Evolutionary conservation across 2,888 invertebrate species (phyloP).

Genomic region (Bimastos eiseni): DNA sequence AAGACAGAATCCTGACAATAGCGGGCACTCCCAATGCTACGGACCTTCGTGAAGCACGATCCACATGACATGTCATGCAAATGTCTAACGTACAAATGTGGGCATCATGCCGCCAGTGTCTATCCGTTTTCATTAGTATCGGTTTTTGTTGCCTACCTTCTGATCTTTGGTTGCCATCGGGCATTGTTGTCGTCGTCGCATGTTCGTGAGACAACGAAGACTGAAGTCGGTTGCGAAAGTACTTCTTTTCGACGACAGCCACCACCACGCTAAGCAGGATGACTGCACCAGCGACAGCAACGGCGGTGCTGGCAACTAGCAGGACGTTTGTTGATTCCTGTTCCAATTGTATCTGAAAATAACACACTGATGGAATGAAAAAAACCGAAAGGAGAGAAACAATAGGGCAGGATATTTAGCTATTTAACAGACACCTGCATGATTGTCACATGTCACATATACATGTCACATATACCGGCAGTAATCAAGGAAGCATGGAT

Average conservation of each 20-base stretch:
- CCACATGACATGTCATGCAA: not conserved
- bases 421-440: not conserved
- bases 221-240: constrained; percentile 1
- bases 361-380: not conserved
- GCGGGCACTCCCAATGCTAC: not conserved
- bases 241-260: not conserved
- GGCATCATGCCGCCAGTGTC: not conserved
- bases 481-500: too few species aligned
- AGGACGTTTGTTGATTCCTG: not conserved
- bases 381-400: not conserved
- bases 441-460: not conserved
- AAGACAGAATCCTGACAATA: not conserved
- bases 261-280: not conserved
- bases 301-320: not conserved
- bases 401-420: not conserved
- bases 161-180: not conserved
- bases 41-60: not conserved
- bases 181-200: not conserved
- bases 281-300: not conserved
- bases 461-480: too few species aligned
- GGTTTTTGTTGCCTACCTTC: not conserved
- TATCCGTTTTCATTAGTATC: not conserved
- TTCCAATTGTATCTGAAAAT: not conserved
- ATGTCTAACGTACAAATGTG: not conserved
- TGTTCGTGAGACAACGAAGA: not conserved